Conservation (phyloP, 2,113 vertebrate genomes). For the Microtus oregoni region DNA sequence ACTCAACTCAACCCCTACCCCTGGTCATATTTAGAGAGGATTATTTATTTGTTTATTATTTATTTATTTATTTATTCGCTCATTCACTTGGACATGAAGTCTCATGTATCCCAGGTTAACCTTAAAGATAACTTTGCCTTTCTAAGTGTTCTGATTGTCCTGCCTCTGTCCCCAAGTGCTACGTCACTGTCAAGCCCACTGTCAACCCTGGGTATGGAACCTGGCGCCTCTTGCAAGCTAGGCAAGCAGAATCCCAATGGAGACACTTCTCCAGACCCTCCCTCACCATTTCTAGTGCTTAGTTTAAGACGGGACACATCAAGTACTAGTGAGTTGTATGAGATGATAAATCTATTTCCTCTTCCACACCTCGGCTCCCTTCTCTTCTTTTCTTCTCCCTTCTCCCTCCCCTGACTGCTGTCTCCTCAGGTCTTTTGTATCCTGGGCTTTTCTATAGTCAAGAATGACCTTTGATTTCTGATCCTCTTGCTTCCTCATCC, state of each 20-base stretch:
- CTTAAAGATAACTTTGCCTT: neutral
- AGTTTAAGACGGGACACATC: neutral
- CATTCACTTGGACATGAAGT: neutral
- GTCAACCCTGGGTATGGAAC: neutral
- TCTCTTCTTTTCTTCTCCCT: too few relatives aligned
- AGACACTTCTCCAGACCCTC: neutral
- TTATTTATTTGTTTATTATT: neutral
- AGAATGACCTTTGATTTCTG: neutral
- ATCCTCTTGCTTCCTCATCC: neutral
- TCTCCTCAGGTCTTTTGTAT: neutral
- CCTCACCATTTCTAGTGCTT: neutral
- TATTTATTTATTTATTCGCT: neutral
- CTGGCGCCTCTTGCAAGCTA: too few relatives aligned
- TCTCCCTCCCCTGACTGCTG: too few relatives aligned
- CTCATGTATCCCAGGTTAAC: neutral
- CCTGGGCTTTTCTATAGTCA: neutral
- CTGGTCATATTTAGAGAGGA: neutral
- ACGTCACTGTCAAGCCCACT: too few relatives aligned
- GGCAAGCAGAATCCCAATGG: too few relatives aligned
- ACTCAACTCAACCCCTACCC: neutral
- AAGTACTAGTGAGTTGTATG: neutral
- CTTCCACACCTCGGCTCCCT: neutral
- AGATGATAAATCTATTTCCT: slow-evolving; percentile 22
- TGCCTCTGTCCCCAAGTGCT: neutral
- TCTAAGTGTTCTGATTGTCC: neutral